Base-by-base conservation (phyloP, 2,888 invertebrate genomes). In the Poecilus cupreus region DNA sequence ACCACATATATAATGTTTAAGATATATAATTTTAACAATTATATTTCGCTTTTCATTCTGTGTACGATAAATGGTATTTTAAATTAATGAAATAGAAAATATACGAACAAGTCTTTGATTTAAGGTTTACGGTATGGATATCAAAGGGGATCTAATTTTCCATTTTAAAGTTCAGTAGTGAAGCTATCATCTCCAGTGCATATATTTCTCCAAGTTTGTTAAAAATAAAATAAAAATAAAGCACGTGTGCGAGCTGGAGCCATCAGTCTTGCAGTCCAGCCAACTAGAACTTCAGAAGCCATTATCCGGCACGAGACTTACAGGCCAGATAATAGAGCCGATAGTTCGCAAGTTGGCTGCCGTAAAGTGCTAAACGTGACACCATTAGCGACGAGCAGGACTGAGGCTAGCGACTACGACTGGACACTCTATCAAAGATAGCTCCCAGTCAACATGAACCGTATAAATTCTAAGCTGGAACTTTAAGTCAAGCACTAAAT, bases 311-410 rank as follows among this genome's bases (percentile, higher is more conserved):
- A 20, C 20, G 60, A 46, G 43, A 46, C 64, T 5, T 32, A 46
- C 43, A 43, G 64, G 20, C n/a, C 64, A 64, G 78, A 78, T 78
- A 64, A 78, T 78, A 78, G 78, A 78, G 78, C 78, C 64, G 64
- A 78, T 78, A 78, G 78, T 78, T 78, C 37, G 60, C 20, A 78
- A 78, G 22, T 78, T 78, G 64, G 64, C 64, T 64, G 64, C 64
- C 46, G 64, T 78, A 64, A 78, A 78, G 78, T 78, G 78, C 46
- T 78, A 78, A 60, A 78, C 60, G 78, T 64, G 78, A 78, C 78
- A 78, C 78, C 46, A 78, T 78, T 78, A 78, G 46, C 51, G 5
- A 49, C 51, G 24, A 1, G 13, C 6, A 37, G 64, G 6, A 32
- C 64, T n/a, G n/a, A n/a, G n/a, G n/a, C n/a, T n/a, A n/a, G n/a